Base-by-base conservation (phyloP, 2,797 vertebrate species). In the Sphenodon punctatus region DNA sequence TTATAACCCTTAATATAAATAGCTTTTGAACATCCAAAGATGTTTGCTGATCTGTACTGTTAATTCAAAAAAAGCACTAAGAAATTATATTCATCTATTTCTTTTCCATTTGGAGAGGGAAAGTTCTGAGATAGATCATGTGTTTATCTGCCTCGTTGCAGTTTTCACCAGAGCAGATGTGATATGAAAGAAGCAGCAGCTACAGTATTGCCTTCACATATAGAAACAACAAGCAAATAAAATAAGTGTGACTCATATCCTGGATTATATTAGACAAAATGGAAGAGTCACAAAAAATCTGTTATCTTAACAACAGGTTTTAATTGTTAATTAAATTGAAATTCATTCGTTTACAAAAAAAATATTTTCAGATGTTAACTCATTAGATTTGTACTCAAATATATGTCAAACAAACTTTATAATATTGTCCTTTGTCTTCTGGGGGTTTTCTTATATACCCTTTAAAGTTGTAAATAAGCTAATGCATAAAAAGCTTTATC, bases 121-220 rank as follows among this genome's bases (percentile, higher is more conserved):
- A n/a, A n/a, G n/a, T n/a, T n/a, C n/a, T n/a, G n/a, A n/a, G n/a
- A n/a, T n/a, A n/a, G n/a, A n/a, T n/a, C 81, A 82, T 88, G 74
- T 92, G 88, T 93, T 94, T 95, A 90, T 93, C 92, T 94, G 92
- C 87, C 87, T 92, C 91, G 92, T 89, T 90, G 86, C 91, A 92
- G 91, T 91, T 95, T 92, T 91, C 92, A 94, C 91, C 69, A 87
- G 92, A 95, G 90, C 91, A 86, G 88, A 95, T 90, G 90, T 80
- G 91, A 89, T 90, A 84, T 80, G 92, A 92, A 89, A 94, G 91
- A 91, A 88, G 89, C 84, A 90, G 89, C 91, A 85, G 91, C 92
- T 89, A 90, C 84, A 88, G 89, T 84, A 91, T 91, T 88, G 88
- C 86, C 85, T 92, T 91, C 82, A 67, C 89, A 92, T 89, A 92